Evolutionary conservation across 37 sponge, comb jelly and placozoan genomes (phyloP), one percentile per base, ranked within the genome.

Genomic region (Bolinopsis microptera): DNA sequence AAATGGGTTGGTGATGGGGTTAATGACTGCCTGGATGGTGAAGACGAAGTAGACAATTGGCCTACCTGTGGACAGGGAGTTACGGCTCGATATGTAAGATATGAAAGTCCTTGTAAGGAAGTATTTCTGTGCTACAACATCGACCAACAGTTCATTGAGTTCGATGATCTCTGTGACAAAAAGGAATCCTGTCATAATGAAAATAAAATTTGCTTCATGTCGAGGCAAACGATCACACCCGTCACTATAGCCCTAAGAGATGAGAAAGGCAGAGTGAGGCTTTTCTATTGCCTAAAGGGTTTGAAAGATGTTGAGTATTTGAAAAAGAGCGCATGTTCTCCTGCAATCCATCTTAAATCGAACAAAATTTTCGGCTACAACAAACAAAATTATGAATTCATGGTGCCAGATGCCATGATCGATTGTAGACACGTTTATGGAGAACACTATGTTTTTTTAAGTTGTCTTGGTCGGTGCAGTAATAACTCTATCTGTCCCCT

Each of bases 341-440:
- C 61, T 13, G 61, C 61, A 48, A 48, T 18, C 61, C 13, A 18
- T 13, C 61, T 13, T 13, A 5, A 18, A 5, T 18, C 9, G 13
- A 48, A 5, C 5, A 13, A 13, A 48, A 48, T 48, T 48, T 48
- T 48, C 13, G 61, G 61, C 9, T 48, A 13, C 9, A 48, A 48
- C 13, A 48, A 48, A 13, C n/a, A n/a, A n/a, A 48, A 5, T 48
- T 5, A 18, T 13, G 61, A 48, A 48, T n/a, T 72, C 74, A 72
- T 2, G 2, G 22, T 72, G 5, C 74, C 74, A 72, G 31, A n/a
- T n/a, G 18, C 5, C 2, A 72, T 8, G 18, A 2, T n/a, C 5
- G 31, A 72, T 28, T 72, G 74, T 72, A 28, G 30, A 72, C 74
- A 72, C 26, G 25, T 72, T 35, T 82, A 36, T 32, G 83, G 83